Conservation (phyloP, 2,797 vertebrate species). For the Danio jaintianensis region DNA sequence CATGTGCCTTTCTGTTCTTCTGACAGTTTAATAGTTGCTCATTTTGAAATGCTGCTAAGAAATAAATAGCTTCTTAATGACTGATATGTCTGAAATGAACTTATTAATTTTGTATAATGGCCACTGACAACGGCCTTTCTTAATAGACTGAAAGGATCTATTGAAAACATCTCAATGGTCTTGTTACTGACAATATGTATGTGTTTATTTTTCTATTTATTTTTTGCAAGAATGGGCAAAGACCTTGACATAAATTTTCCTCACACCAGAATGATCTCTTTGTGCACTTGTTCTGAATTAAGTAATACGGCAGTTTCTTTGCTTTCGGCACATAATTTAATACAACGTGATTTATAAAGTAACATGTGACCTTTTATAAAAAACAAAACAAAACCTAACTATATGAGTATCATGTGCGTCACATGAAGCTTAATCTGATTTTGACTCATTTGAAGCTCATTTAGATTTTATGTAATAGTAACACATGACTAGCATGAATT, state of each 20-base stretch:
- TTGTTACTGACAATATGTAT: conserved; percentile 25
- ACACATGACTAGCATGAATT: too few species aligned
- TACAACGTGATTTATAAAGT: neutral
- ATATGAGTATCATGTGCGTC: too few species aligned
- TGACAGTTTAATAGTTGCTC: conserved; percentile 41
- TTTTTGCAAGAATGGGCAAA: conserved; percentile 7
- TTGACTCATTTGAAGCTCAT: too few species aligned
- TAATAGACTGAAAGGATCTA: conserved; percentile 27
- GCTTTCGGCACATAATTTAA: neutral
- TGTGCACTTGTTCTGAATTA: conserved; percentile 1
- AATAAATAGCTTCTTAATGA: conserved; percentile 13
- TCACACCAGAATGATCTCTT: neutral
- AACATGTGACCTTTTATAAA: too few species aligned
- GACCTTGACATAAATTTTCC: conserved; percentile 30
- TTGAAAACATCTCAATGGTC: conserved; percentile 31
- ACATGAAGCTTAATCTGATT: too few species aligned
- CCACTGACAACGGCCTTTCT: conserved; percentile 18
- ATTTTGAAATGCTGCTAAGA: conserved; percentile 10
- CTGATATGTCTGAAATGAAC: conserved; percentile 25
- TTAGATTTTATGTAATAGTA: too few species aligned
- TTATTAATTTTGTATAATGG: conserved; percentile 23
- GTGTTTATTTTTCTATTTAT: conserved; percentile 20
- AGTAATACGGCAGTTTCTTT: neutral
- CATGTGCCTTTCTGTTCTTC: neutral
- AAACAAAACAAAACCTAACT: too few species aligned